A percentile compares a stretch with the other conserved stretches of the same genome.
These are phyloP conservation scores for Meles meles DNA, from an alignment of 2,113 vertebrate species.

Conservation along the genomic window DNA sequence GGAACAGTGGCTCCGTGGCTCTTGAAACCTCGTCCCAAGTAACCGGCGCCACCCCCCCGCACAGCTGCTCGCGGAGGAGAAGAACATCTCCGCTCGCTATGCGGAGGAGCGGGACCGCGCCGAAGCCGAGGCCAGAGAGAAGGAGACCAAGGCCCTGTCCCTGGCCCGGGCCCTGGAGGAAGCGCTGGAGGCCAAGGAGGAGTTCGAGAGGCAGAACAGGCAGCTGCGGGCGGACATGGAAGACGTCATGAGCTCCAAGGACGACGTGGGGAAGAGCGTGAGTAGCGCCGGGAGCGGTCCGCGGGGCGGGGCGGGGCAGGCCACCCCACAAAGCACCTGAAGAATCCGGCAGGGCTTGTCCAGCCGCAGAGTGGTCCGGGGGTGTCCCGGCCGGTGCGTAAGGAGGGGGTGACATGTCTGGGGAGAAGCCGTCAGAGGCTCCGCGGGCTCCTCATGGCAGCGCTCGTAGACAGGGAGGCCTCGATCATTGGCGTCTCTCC, in stretches of 20 bases:
- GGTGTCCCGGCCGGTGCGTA: no score
- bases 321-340: accelerated
- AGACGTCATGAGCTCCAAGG: conserved; percentile 98
- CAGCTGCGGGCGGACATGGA: conserved; percentile 97
- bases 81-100: conserved; percentile 92
- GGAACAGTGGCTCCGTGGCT: background rate
- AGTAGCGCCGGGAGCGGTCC: background rate
- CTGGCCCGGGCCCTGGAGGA: conserved; percentile 93
- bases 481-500: background rate
- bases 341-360: background rate
- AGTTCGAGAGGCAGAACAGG: conserved; percentile 95
- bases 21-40: no score
- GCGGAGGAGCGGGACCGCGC: conserved; percentile 96
- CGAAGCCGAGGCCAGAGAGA: conserved; percentile 95
- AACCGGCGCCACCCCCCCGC: accelerated
- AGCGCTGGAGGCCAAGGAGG: conserved; percentile 94
- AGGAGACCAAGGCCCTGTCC: conserved; percentile 96
- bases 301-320: accelerated
- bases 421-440: no score
- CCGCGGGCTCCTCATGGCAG: accelerated
- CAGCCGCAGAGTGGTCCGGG: accelerated
- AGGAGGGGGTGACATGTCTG: accelerated
- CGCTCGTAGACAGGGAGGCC: background rate
- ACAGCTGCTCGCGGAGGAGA: conserved; percentile 94
- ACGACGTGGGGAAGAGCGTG: conserved; percentile 97